Base-by-base conservation (phyloP, 2,113 vertebrate species). In the Ginglymostoma cirratum region DNA sequence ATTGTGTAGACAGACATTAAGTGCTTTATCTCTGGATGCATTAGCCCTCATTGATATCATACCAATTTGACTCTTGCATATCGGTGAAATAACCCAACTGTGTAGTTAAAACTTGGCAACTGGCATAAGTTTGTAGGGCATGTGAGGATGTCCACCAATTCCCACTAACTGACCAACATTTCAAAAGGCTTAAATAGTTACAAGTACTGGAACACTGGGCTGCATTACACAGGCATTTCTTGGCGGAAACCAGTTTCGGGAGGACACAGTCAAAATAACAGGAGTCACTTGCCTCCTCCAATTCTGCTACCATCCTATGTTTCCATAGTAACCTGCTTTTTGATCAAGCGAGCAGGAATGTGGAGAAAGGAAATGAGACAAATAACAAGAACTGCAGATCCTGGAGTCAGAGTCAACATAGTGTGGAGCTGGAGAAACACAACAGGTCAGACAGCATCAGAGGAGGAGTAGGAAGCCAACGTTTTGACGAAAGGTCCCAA, bases 1-100 rank as follows among this genome's bases (percentile, higher is more conserved):
- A 95, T 72, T 70, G 42, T 95, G 7, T 52, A 90, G 87, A 90
- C 23, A 95, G 66, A 52, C 94, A 95, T 95, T 95, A 95, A 95
- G 38, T 48, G 24, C 69, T 70, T 72, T 92, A 92, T 92, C 66
- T 8, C 89, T 66, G 4, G 34, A 42, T 21, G 55, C 61, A 65
- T 66, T 92, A 38, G 89, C n/a, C 61, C 89, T 92, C 89, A 92
- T 92, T 66, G 89, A 92, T 65, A 34, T 21, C 61, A 38, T 34
- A 66, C 55, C 89, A 92, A 38, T n/a, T 92, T 92, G n/a, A 92
- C 55, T 92, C 55, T 6, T 92, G 55, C 89, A 92, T n/a, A 55
- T 90, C 10, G 87, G 14, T 27, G 24, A 87, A 87, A 48, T 52
- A 87, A 52, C 42, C 85, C 55, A 61, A 61, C 78, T 66, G 65